Evolutionary conservation across 2,113 vertebrate genomes (phyloP).

Genomic region (Triplophysa rosa): DNA sequence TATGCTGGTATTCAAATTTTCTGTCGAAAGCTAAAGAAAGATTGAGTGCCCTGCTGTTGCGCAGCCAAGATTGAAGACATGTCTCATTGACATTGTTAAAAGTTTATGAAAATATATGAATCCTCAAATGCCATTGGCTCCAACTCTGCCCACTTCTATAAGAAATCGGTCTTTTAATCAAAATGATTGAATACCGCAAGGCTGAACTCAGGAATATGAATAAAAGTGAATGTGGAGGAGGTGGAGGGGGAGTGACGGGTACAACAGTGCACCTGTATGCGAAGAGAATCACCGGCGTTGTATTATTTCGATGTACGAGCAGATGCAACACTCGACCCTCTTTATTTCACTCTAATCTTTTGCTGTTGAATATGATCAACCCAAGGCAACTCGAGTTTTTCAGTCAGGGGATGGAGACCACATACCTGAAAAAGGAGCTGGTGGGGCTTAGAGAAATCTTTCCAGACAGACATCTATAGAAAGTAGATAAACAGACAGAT

Average conservation of each 20-base stretch:
- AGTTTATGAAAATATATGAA: constrained; percentile 99
- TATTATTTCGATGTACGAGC: constrained; percentile 28
- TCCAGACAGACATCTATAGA: constrained; percentile 71
- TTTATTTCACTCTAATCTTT: constrained; percentile 39
- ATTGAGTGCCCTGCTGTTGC: constrained; percentile 95
- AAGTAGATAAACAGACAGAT: no score
- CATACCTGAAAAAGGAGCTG: constrained; percentile 51
- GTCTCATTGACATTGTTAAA: constrained; percentile 99
- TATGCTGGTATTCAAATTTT: constrained; percentile 94
- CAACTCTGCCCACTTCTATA: constrained; percentile 90
- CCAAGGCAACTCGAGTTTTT: constrained; percentile 58
- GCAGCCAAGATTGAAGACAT: constrained; percentile 98
- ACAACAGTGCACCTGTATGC: constrained; percentile 31
- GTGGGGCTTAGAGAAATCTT: no score
- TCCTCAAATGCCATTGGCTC: constrained; percentile 94
- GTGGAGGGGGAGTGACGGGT: constrained; percentile 57
- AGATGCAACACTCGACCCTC: constrained; percentile 10
- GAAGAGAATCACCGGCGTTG: constrained; percentile 19
- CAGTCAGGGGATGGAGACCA: constrained; percentile 24
- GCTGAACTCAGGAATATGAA: constrained; percentile 93
- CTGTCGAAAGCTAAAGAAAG: constrained; percentile 98
- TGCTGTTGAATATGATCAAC: neutral
- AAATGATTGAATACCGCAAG: constrained; percentile 97
- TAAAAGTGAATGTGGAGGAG: constrained; percentile 63
- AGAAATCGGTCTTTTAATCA: constrained; percentile 99